Base-by-base conservation (phyloP, 2,888 invertebrate genomes). In the Phania funesta region DNA sequence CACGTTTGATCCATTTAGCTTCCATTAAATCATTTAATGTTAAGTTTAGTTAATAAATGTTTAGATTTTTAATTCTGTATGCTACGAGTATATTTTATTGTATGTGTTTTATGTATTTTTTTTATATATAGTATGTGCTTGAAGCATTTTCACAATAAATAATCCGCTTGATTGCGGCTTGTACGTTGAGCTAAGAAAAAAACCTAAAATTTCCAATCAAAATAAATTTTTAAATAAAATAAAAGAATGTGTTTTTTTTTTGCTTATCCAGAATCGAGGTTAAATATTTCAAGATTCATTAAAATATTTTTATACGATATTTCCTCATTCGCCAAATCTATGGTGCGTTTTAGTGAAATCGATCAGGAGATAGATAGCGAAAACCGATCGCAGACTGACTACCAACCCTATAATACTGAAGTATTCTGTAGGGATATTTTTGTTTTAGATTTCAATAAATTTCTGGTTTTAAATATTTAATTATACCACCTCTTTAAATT, bases 1-100 rank as follows among this genome's bases (percentile, higher is more conserved):
- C 78, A 75, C 65, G 64, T 78, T 75, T 74, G 64, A 58, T 82
- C 58, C 78, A 82, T 82, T 78, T 65, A 52, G 78, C 78, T 78
- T 82, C 82, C 82, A 82, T 75, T 70, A 75, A 82, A 78, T 64
- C 74, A 75, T 74, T 65, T 70, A 75, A 65, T 60, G 41, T 74
- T 77, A 74, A 74, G 62, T 78, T 77, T 82, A 82, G 78, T 70
- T 82, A 75, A 82, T 75, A 75, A 82, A 78, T 70, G 68, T 78
- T 78, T 77, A 77, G 77, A 62, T 67, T 71, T 80, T 70, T 56
- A 41, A 64, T 41, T 64, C 75, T 38, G 20, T 58, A 74, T 67
- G 13, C 24, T 68, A n/a, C n/a, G n/a, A n/a, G n/a, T n/a, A 13
- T 24, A 65, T 62, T 56, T 38, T 80, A 54, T 76, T 65, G 22